Evolutionary conservation across 2,797 vertebrate genomes (phyloP).

Genomic region (Dryobates pubescens): DNA sequence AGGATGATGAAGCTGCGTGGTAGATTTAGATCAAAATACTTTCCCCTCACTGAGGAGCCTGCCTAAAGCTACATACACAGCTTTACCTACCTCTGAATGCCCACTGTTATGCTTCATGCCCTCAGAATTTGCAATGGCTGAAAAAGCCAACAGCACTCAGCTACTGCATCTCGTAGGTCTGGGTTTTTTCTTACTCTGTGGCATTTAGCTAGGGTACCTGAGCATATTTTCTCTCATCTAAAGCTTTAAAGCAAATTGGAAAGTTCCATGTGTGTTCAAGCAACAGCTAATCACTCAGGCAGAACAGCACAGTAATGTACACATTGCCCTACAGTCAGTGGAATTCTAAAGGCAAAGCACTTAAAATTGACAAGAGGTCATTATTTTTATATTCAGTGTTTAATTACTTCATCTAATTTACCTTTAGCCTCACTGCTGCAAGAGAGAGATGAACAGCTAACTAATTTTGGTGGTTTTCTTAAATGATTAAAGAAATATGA

Average conservation of each 20-base stretch:
- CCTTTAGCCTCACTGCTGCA: not conserved
- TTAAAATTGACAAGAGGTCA: constrained; percentile 14
- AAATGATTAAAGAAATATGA: constrained; percentile 6
- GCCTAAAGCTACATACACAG: not conserved
- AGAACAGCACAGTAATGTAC: not conserved
- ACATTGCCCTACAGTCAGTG: not conserved
- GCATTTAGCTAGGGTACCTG: not conserved
- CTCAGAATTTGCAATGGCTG: not conserved
- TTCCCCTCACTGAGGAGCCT: not conserved
- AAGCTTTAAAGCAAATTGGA: not conserved
- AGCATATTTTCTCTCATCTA: not conserved
- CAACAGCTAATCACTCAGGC: not conserved
- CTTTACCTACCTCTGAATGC: not conserved
- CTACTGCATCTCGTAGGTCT: not conserved
- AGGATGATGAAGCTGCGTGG: not conserved
- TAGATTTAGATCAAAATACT: not conserved
- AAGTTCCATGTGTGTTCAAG: not conserved
- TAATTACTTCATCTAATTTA: constrained; percentile 38
- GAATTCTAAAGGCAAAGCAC: constrained; percentile 18
- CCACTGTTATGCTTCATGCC: not conserved
- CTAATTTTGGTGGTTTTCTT: not conserved
- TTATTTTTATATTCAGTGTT: constrained; percentile 20
- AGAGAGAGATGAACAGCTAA: not conserved
- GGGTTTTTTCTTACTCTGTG: not conserved
- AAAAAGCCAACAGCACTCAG: not conserved